A percentile compares a stretch with the other conserved stretches of the same genome.
Evolutionary conservation across 2,113 vertebrate species (phyloP).

Genomic region (Psettodes erumei): DNA sequence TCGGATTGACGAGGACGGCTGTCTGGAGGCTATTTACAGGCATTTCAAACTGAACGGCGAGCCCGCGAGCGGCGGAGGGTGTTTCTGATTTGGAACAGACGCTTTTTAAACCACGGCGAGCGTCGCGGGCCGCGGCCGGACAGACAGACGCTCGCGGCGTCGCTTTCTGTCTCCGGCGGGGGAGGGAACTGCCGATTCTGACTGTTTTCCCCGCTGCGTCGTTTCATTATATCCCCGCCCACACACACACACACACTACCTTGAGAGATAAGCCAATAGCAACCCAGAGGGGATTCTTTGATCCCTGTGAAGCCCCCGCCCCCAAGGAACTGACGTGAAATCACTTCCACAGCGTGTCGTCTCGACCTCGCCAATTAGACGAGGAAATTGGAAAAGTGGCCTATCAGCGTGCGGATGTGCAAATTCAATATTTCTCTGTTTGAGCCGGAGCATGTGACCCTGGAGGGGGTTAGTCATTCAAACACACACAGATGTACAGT

Average conservation of each 20-base stretch:
- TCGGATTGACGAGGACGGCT: conserved; percentile 59
- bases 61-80: conserved; percentile 39
- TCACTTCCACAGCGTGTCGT: conserved; percentile 21
- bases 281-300: conserved; percentile 22
- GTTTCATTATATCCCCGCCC: background rate
- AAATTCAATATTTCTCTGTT: conserved; percentile 19
- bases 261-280: conserved; percentile 36
- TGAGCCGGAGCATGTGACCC: conserved; percentile 9
- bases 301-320: conserved; percentile 10
- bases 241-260: background rate
- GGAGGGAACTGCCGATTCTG: too few relatives aligned
- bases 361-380: conserved; percentile 46
- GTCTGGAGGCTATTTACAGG: conserved; percentile 56
- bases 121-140: conserved; percentile 14
- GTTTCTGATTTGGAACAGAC: conserved; percentile 44
- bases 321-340: conserved; percentile 9
- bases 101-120: conserved; percentile 30
- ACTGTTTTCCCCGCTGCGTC: background rate
- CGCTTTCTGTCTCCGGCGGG: background rate
- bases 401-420: conserved; percentile 4
- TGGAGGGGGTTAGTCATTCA: background rate
- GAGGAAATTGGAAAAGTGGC: conserved; percentile 54
- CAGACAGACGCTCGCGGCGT: conserved; percentile 8
- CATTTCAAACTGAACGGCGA: conserved; percentile 60
- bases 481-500: background rate